Evolutionary conservation across 2,888 invertebrate species (phyloP).

Genomic region (Choristoneura rosaceana): DNA sequence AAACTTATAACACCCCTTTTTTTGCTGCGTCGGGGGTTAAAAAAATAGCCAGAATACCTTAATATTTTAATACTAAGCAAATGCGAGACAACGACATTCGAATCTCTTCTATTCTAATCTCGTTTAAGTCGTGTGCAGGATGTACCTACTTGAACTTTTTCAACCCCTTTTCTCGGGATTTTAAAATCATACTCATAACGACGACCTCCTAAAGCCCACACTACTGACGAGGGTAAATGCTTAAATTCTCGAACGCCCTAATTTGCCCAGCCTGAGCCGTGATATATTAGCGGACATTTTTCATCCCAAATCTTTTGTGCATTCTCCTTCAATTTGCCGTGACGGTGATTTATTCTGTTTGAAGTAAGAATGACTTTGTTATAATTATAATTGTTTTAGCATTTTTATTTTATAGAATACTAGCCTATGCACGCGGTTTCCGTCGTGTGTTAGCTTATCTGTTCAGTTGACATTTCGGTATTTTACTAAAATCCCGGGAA

Average conservation of each 20-base stretch:
- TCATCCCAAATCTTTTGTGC: constrained; percentile 40
- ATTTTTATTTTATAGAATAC: neutral
- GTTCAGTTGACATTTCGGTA: no score
- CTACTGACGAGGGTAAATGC: constrained; percentile 49
- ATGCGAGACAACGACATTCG: no score
- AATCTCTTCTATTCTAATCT: no score
- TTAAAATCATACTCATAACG: neutral
- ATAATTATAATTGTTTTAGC: neutral
- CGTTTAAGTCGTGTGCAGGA: neutral
- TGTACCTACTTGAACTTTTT: neutral
- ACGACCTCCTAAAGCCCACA: constrained; percentile 42
- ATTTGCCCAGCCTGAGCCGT: constrained; percentile 39
- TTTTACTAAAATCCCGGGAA: no score
- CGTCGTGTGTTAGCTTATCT: no score
- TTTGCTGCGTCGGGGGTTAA: no score
- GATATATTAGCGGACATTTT: constrained; percentile 44
- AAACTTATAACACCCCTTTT: no score
- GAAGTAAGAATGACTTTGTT: neutral
- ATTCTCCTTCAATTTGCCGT: constrained; percentile 38
- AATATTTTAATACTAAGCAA: no score
- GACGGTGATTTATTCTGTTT: constrained; percentile 34
- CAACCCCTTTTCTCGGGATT: neutral
- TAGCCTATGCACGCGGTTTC: no score
- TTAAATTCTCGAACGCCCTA: constrained; percentile 47
- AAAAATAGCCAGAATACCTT: no score